phyloP scores from a whole-genome alignment of 2,797 vertebrate genomes.

The Melanotaenia parkinsoni region DNA sequence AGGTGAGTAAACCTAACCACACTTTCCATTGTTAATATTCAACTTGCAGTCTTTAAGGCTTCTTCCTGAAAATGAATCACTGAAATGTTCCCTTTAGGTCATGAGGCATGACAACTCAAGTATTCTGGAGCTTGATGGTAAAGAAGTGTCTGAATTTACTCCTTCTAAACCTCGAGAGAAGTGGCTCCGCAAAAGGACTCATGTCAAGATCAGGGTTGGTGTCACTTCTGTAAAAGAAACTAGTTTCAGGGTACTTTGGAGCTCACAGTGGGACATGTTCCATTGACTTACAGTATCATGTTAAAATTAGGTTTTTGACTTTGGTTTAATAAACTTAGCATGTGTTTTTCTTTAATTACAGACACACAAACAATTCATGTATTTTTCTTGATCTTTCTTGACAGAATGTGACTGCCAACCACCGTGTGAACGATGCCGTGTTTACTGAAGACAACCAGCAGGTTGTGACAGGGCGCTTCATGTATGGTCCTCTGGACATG shows the following conservation, averaged over 20 bases:
- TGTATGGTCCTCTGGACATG: constrained; percentile 98
- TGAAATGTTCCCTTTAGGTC: constrained; percentile 81
- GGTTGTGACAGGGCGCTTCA: constrained; percentile 91
- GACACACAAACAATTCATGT: not conserved
- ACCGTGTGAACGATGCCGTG: constrained; percentile 93
- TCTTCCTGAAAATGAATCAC: constrained; percentile 47
- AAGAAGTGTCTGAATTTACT: constrained; percentile 96
- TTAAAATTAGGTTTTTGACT: not conserved
- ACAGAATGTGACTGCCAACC: constrained; percentile 97
- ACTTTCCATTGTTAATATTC: not conserved
- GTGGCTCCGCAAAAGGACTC: constrained; percentile 96
- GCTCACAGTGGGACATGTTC: not conserved
- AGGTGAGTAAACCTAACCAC: constrained; percentile 80
- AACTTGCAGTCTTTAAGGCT: not conserved
- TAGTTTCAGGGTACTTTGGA: not conserved
- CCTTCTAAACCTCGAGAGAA: constrained; percentile 98
- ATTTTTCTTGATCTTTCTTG: constrained; percentile 15
- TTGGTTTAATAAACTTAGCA: not conserved
- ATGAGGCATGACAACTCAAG: constrained; percentile 97
- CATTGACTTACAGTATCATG: not conserved
- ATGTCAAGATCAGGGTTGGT: constrained; percentile 93
- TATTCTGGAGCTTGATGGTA: constrained; percentile 95
- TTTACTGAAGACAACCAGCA: constrained; percentile 93
- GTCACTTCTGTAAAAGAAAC: constrained; percentile 6
- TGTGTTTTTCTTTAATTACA: not conserved